Evolutionary conservation across 2,888 invertebrate species (phyloP), one percentile per base, ranked within the genome.

Genomic region (Nemurella pictetii): DNA sequence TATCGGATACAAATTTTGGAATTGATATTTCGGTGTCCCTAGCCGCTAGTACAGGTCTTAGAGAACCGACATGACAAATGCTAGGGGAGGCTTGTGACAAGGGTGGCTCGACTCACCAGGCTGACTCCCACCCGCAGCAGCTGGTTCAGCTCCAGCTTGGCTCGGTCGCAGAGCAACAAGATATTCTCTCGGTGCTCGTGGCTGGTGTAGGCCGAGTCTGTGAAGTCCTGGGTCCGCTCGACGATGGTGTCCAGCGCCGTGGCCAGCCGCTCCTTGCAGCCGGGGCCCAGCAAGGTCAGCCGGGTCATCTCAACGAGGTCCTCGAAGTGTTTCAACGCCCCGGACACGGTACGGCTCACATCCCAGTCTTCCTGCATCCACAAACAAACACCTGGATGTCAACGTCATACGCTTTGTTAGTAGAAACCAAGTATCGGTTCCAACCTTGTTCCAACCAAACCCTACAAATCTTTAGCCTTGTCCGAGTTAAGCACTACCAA

Each of bases 191-290:
- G 94, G 91, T 98, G 98, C 89, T 98, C 98, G 91, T 99, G 98
- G 88, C 96, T 96, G 86, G 99, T 99, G 91, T 99, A 99, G 87
- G 99, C 98, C 87, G 99, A 99, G 92, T 99, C 99, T 84, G 99
- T 99, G 91, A 99, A 99, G 92, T 99, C 99, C 92, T 97, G 97
- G 86, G 98, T 98, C 89, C 98, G 94, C 91, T 99, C 99, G 87
- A 98, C 94, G 86, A 98, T 95, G 87, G 96, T 95, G 88, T 99
- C 97, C 89, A 99, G 93, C 86, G 98, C 96, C 87, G 95, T 92
- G 30, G 96, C 94, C 84, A 99, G 93, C 87, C 97, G 95, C 89
- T 98, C 96, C 88, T 97, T 81, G 86, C 91, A 91, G 85, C 91
- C 92, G 35, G 93, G 92, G 27, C 94, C 93, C 86, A 95, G 92